Evolutionary conservation across 2,797 vertebrate genomes (phyloP).

Genomic region (Halcyon badia): DNA sequence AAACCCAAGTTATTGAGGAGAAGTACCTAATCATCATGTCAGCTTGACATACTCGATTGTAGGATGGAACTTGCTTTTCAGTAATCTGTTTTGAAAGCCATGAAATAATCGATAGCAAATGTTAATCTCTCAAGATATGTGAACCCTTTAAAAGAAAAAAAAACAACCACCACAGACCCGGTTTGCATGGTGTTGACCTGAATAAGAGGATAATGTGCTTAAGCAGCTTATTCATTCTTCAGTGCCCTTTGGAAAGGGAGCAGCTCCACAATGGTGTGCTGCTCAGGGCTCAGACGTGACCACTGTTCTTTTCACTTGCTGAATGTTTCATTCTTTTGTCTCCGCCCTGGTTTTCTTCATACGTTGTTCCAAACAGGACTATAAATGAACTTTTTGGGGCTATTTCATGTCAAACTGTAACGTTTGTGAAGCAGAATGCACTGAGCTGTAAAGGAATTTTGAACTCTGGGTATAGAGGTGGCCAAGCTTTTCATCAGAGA

Average conservation of each 20-base stretch:
- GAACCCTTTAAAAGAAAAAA: conserved; percentile 4
- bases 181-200: conserved; percentile 68
- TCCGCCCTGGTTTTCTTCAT: not conserved
- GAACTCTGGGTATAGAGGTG: conserved; percentile 11
- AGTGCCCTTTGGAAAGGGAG: conserved; percentile 43
- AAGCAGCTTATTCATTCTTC: conserved; percentile 72
- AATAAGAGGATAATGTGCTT: conserved; percentile 72
- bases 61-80: not conserved
- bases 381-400: conserved; percentile 54
- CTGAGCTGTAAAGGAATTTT: conserved; percentile 72
- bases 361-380: conserved; percentile 28
- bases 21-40: conserved; percentile 61
- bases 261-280: conserved; percentile 47
- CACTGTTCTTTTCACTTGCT: conserved; percentile 70
- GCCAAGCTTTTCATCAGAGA: conserved; percentile 42
- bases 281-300: conserved; percentile 19
- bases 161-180: not conserved
- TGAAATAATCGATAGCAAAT: conserved; percentile 67
- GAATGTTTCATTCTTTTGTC: conserved; percentile 66
- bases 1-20: conserved; percentile 17
- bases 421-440: conserved; percentile 43
- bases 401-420: conserved; percentile 63
- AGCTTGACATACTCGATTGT: conserved; percentile 24
- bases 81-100: conserved; percentile 61
- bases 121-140: conserved; percentile 68